phyloP scores from a whole-genome alignment of 1,140 invertebrate genomes.

The Cherax destructor region DNA sequence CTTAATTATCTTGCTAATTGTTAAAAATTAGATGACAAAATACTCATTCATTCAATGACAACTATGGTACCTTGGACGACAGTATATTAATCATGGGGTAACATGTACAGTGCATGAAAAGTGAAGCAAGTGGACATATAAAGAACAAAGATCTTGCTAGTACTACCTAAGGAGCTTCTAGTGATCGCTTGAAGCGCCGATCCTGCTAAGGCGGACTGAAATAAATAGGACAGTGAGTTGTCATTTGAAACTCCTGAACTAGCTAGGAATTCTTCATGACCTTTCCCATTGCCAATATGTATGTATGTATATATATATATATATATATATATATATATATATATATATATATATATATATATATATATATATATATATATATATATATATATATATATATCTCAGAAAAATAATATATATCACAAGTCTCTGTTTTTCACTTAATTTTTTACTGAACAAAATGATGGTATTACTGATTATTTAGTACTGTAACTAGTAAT shows the following conservation, averaged over 20 bases:
- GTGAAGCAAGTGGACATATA: background rate
- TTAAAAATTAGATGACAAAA: background rate
- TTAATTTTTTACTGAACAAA: background rate
- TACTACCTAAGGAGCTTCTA: conserved; percentile 54
- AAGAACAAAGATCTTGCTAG: conserved; percentile 7
- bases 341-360: no score
- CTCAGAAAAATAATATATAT: background rate
- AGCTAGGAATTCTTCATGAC: background rate
- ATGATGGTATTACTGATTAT: background rate
- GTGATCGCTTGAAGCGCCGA: conserved; percentile 50
- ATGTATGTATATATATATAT: no score
- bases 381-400: no score
- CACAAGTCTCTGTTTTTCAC: background rate
- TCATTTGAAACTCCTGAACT: conserved; percentile 40
- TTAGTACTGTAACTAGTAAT: background rate
- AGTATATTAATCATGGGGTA: background rate
- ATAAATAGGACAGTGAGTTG: conserved; percentile 50
- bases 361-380: no score
- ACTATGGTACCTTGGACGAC: background rate
- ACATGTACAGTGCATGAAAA: background rate
- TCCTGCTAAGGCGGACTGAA: conserved; percentile 66
- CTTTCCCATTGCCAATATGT: background rate
- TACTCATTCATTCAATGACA: background rate
- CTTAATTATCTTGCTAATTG: no score
- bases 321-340: no score